A percentile compares a stretch with the other conserved stretches of the same genome.
Conservation (phyloP, 2,888 invertebrate species). For the Lycocerus yunnanus region DNA sequence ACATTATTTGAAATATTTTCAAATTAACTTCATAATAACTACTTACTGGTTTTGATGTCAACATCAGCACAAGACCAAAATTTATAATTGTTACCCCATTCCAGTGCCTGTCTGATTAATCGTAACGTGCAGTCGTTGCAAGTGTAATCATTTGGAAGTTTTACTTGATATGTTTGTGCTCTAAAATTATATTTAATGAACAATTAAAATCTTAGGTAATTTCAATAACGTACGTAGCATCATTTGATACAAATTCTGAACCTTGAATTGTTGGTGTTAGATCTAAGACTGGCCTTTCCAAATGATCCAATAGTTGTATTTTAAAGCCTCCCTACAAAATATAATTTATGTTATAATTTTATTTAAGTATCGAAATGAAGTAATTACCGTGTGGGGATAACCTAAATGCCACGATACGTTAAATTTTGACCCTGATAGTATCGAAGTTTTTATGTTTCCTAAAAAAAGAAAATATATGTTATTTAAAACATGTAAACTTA, state of each 20-base stretch:
- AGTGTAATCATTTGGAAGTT: constrained; percentile 78
- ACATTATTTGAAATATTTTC: neutral
- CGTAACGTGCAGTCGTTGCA: constrained; percentile 91
- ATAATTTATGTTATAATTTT: constrained; percentile 19
- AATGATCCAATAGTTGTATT: constrained; percentile 81
- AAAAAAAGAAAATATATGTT: constrained; percentile 55
- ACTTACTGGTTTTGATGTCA: constrained; percentile 72
- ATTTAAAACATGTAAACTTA: constrained; percentile 11
- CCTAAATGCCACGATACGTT: constrained; percentile 94
- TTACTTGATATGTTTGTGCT: constrained; percentile 80
- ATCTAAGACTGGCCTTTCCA: constrained; percentile 83
- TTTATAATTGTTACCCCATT: constrained; percentile 81
- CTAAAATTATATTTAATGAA: constrained; percentile 58
- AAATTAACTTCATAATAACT: neutral
- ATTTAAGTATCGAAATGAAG: neutral
- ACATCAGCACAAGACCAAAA: constrained; percentile 98
- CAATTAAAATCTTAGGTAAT: neutral
- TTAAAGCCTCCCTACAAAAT: constrained; percentile 86
- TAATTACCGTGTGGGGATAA: constrained; percentile 85
- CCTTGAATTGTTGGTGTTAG: constrained; percentile 81
- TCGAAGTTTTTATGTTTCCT: constrained; percentile 80
- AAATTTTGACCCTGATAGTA: constrained; percentile 80
- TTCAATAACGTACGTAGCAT: constrained; percentile 81
- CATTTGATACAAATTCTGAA: constrained; percentile 79
- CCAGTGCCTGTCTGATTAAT: constrained; percentile 85